These are phyloP conservation scores for Phalacrocorax carbo DNA, from an alignment of 2,113 vertebrate genomes.

Conservation along the genomic window DNA sequence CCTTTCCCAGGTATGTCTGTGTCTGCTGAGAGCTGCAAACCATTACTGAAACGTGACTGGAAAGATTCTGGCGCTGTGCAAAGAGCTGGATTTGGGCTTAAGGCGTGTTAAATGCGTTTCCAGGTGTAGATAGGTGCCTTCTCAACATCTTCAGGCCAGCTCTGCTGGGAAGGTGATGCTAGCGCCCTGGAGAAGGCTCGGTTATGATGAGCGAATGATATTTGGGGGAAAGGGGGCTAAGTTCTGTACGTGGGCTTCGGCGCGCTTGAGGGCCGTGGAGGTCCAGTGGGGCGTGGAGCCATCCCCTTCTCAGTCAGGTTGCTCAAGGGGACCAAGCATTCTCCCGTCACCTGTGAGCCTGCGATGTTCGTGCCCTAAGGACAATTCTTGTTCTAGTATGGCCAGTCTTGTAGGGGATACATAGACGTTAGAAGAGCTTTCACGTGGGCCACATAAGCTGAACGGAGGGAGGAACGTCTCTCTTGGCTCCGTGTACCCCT, in stretches of 20 bases:
- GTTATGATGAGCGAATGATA: not conserved
- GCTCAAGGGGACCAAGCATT: not conserved
- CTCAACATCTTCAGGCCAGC: not conserved
- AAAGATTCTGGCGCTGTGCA: not conserved
- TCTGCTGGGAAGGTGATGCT: not conserved
- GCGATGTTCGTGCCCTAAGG: not conserved
- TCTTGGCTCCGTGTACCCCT: not conserved
- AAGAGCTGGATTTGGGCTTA: not conserved
- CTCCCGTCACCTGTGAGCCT: not conserved
- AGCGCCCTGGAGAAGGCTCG: not conserved
- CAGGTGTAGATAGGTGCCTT: not conserved
- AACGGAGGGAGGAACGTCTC: fast-evolving
- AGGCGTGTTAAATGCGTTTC: not conserved
- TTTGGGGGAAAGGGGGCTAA: not conserved
- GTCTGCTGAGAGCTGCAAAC: not conserved
- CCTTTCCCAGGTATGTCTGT: not conserved
- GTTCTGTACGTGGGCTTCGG: not conserved
- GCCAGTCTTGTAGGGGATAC: not conserved
- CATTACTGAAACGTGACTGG: not conserved
- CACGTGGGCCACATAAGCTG: not conserved
- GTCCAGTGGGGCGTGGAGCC: not conserved
- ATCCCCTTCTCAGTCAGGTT: not conserved
- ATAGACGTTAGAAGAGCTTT: not conserved
- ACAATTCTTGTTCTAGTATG: not conserved
- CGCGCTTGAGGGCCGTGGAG: not conserved